phyloP scores from a whole-genome alignment of 2,888 invertebrate species.

The Tenthredo livida region DNA sequence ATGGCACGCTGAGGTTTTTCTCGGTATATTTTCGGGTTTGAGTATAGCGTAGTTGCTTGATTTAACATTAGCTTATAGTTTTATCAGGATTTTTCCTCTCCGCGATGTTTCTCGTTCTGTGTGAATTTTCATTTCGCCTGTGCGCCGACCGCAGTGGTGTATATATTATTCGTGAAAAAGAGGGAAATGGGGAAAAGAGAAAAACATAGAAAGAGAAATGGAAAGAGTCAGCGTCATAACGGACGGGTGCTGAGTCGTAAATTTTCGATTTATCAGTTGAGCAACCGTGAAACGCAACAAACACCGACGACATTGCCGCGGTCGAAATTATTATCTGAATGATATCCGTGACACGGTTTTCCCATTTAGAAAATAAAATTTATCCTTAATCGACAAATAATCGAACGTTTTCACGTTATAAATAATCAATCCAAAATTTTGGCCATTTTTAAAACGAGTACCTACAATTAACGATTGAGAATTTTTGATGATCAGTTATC shows the following conservation, averaged over 20 bases:
- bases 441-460: background rate
- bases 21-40: background rate
- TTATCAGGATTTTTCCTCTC: background rate
- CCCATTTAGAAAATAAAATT: background rate
- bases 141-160: background rate
- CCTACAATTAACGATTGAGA: background rate
- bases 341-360: slow-evolving; percentile 33
- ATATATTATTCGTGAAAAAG: slow-evolving; percentile 3
- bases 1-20: slow-evolving; percentile 54
- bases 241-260: slow-evolving; percentile 58
- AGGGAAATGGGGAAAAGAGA: background rate
- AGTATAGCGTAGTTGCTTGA: slow-evolving; percentile 47
- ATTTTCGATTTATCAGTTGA: slow-evolving; percentile 68
- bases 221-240: slow-evolving; percentile 12
- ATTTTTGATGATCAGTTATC: background rate
- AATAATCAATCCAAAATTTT: background rate
- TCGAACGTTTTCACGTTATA: background rate
- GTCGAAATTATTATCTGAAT: slow-evolving; percentile 59
- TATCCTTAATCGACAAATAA: background rate
- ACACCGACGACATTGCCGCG: slow-evolving; percentile 63
- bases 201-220: background rate
- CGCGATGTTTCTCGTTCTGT: background rate
- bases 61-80: slow-evolving; percentile 22
- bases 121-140: slow-evolving; percentile 41
- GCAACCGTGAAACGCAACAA: slow-evolving; percentile 64